Evolutionary conservation across 2,888 invertebrate species (phyloP), one percentile per base, ranked within the genome.

Genomic region (Catocala fraxini): DNA sequence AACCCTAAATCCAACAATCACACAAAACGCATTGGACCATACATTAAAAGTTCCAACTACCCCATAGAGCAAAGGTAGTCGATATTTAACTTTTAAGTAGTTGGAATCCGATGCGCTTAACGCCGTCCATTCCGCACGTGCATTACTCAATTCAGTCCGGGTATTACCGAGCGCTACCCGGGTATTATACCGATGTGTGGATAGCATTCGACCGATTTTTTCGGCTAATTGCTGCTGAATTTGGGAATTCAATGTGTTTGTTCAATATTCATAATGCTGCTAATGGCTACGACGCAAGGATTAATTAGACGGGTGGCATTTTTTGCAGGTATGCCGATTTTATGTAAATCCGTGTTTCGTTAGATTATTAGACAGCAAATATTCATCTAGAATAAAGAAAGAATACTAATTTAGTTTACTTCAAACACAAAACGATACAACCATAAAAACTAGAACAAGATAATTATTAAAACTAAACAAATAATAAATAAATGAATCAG

Each of bases 51-150:
- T 47, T 54, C 13, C n/a, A 55, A 47, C 55, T 25, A 25, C 12
- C 25, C 41, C 25, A 25, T 41, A 5, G 9, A 9, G 9, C 12
- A 39, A n/a, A 45, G 6, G 13, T 33, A 48, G 4, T 46, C 58
- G 33, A 52, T 49, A 46, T 66, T 49, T 46, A 54, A 64, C 71
- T 46, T 57, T 54, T 59, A 75, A 73, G 65, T 63, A 65, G 59
- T 51, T 65, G 4, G 15, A 73, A 75, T 71, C 72, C 59, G 35
- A 15, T 57, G 48, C 60, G 61, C 67, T 71, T 75, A 73, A 48
- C 58, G 48, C 57, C 48, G 59, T 59, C 56, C 39, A 51, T 49
- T 56, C 41, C 33, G 9, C 48, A 33, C 48, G 48, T 34, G 48
- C 5, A 33, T 48, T 33, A 48, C 34, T 34, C 48, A 48, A 5